These are phyloP conservation scores for Porphyrio hochstetteri DNA, from an alignment of 2,113 vertebrate species.

Conservation along the genomic window DNA sequence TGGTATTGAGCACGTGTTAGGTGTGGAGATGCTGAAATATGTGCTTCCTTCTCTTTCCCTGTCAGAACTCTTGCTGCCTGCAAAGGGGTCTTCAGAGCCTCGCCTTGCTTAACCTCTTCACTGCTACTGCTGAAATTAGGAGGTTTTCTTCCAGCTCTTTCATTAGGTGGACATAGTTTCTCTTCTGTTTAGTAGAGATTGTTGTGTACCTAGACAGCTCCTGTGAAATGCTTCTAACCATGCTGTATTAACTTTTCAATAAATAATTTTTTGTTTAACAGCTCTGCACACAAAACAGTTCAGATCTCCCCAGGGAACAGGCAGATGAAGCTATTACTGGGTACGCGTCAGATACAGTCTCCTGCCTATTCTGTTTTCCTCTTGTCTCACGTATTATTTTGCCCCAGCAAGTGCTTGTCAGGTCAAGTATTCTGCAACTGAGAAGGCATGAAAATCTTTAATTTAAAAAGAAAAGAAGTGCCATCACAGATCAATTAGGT, in stretches of 20 bases:
- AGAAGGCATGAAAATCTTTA: background rate
- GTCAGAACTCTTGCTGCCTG: background rate
- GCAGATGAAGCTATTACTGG: background rate
- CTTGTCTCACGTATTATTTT: background rate
- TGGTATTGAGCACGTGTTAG: background rate
- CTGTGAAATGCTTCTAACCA: background rate
- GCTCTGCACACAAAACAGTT: background rate
- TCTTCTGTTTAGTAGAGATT: background rate
- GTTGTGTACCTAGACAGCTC: background rate
- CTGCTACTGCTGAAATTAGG: background rate
- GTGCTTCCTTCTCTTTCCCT: background rate
- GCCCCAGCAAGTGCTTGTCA: background rate
- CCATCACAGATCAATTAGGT: background rate
- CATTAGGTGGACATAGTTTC: background rate
- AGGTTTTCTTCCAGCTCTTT: background rate
- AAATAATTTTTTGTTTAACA: constrained; percentile 1
- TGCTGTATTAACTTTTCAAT: background rate
- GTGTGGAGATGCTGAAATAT: background rate
- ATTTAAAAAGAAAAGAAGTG: background rate
- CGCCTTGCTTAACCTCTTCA: background rate
- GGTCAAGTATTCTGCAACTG: background rate
- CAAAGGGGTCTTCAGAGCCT: accelerated
- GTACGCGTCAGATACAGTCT: background rate
- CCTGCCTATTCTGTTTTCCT: background rate
- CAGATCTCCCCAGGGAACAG: background rate